Evolutionary conservation across 2,888 invertebrate genomes (phyloP).

Genomic region (Diabrotica balteata): DNA sequence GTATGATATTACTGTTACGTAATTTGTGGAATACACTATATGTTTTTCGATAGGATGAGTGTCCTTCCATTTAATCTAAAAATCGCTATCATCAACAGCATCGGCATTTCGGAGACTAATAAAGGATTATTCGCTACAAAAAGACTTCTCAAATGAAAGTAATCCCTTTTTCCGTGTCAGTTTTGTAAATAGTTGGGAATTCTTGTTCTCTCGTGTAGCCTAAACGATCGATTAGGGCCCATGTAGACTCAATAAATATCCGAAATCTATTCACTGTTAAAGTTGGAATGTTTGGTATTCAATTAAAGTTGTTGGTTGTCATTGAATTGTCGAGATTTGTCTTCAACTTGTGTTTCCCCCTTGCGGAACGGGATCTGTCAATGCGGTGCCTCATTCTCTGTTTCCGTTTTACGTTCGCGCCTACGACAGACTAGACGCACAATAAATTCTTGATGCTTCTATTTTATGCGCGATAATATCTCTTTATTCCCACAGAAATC

Average conservation of each 20-base stretch:
- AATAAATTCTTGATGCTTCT: no score
- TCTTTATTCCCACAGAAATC: no score
- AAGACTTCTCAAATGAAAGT: conserved; percentile 5
- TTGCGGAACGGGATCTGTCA: conserved; percentile 42
- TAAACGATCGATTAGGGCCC: conserved; percentile 29
- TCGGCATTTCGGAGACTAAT: conserved; percentile 5
- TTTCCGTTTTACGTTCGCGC: conserved; percentile 4
- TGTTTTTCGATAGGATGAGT: no score
- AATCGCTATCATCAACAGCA: no score
- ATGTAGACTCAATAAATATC: conserved; percentile 42
- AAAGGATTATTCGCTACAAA: not conserved
- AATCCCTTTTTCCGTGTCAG: conserved; percentile 26
- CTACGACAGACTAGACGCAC: no score
- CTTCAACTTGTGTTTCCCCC: conserved; percentile 45
- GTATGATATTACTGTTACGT: no score
- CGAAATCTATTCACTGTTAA: conserved; percentile 46
- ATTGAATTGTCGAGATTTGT: conserved; percentile 55
- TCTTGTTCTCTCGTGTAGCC: conserved; percentile 24
- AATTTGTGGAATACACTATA: no score
- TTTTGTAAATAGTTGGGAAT: conserved; percentile 19
- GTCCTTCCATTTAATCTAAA: no score
- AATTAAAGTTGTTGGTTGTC: conserved; percentile 56
- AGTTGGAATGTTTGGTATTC: conserved; percentile 54
- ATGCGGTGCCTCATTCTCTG: conserved; percentile 27
- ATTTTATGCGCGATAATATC: no score